Conservation (phyloP, 2,113 vertebrate species). For the Etheostoma cragini region DNA sequence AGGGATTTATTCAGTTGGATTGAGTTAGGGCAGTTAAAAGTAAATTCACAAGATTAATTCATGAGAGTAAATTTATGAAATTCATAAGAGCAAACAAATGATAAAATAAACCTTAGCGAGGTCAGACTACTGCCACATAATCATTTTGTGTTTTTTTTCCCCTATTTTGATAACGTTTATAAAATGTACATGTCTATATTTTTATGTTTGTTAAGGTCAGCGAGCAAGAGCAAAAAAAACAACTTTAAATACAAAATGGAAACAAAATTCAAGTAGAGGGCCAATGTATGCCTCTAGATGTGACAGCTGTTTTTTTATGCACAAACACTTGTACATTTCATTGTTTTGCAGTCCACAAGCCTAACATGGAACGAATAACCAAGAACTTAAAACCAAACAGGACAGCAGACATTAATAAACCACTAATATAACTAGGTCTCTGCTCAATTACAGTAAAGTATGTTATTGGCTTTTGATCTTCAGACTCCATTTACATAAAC, state of each 20-base stretch:
- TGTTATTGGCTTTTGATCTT: constrained; percentile 19
- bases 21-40: neutral
- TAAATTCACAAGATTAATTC: neutral
- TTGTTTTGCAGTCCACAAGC: constrained; percentile 11
- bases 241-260: neutral
- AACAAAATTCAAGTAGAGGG: neutral
- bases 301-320: neutral
- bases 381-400: constrained; percentile 35
- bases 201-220: neutral
- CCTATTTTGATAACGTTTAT: neutral
- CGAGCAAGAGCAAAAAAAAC: neutral
- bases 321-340: constrained; percentile 23
- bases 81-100: neutral
- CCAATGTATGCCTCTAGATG: neutral
- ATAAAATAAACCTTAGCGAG: constrained; percentile 1
- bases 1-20: neutral
- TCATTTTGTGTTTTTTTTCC: neutral
- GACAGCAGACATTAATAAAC: constrained; percentile 30
- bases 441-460: constrained; percentile 28
- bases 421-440: constrained; percentile 19
- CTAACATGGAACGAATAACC: constrained; percentile 33
- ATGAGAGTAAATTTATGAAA: neutral
- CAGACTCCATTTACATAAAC: constrained; percentile 10
- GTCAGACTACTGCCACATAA: neutral
- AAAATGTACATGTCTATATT: neutral